Evolutionary conservation across 2,888 invertebrate genomes (phyloP).

Genomic region (Andrena trimmerana): DNA sequence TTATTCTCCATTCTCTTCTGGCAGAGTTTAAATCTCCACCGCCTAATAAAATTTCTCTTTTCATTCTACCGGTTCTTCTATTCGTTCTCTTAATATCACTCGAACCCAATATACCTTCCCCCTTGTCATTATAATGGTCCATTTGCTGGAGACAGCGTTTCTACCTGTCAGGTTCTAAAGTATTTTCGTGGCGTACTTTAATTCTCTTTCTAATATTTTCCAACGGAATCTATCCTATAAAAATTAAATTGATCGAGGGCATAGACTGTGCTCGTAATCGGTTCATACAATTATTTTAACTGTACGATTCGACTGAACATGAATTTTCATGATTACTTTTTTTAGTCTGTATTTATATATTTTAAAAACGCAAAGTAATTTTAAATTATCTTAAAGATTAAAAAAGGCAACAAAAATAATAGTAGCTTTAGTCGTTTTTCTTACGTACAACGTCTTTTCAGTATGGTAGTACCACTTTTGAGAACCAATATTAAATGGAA

Average conservation of each 20-base stretch:
- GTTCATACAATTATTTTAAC: no score
- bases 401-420: no score
- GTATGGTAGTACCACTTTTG: no score
- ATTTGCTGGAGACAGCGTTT: constrained; percentile 53
- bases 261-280: background rate
- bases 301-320: no score
- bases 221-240: background rate
- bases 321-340: no score
- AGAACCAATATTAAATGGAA: no score
- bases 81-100: constrained; percentile 63
- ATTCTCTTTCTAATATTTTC: constrained; percentile 36
- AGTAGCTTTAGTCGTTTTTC: no score
- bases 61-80: constrained; percentile 17
- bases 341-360: no score
- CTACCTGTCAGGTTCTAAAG: constrained; percentile 34
- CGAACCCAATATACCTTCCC: constrained; percentile 62
- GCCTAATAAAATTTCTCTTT: constrained; percentile 55
- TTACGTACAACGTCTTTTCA: no score
- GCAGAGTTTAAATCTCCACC: constrained; percentile 24
- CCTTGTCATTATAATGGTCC: constrained; percentile 63
- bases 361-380: no score
- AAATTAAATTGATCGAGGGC: background rate
- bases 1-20: constrained; percentile 13
- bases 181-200: constrained; percentile 42
- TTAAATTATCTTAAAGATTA: no score